phyloP scores from a whole-genome alignment of 2,888 invertebrate genomes.

The Lucinisca nassula region DNA sequence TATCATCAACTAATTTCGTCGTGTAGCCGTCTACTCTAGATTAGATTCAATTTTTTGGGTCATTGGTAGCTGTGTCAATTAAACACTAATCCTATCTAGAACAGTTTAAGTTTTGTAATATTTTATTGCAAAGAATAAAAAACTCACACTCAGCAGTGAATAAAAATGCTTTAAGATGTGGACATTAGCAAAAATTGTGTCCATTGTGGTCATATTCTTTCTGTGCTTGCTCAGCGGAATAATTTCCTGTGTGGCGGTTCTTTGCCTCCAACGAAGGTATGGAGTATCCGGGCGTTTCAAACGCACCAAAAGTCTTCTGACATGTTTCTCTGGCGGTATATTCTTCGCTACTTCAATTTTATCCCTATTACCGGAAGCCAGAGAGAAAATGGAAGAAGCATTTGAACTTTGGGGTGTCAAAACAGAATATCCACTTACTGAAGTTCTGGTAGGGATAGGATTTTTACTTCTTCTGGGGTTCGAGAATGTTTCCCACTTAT shows the following conservation, averaged over 20 bases:
- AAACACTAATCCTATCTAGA: too few species aligned
- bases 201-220: slow-evolving; percentile 65
- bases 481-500: slow-evolving; percentile 50
- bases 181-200: slow-evolving; percentile 60
- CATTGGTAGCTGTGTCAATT: too few species aligned
- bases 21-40: too few species aligned
- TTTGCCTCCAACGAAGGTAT: slow-evolving; percentile 40
- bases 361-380: slow-evolving; percentile 86
- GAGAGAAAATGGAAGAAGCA: slow-evolving; percentile 78
- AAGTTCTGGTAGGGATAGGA: slow-evolving; percentile 57
- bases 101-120: too few species aligned
- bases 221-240: slow-evolving; percentile 63
- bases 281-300: slow-evolving; percentile 39
- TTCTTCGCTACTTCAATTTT: slow-evolving; percentile 88
- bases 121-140: too few species aligned
- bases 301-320: slow-evolving; percentile 66
- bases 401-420: slow-evolving; percentile 45
- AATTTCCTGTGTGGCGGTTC: slow-evolving; percentile 54
- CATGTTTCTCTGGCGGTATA: slow-evolving; percentile 87
- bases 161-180: too few species aligned
- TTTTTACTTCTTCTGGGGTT: slow-evolving; percentile 53
- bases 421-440: slow-evolving; percentile 59
- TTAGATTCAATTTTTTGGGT: too few species aligned
- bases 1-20: too few species aligned
- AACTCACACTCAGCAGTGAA: too few species aligned